Evolutionary conservation across 2,113 vertebrate species (phyloP), one percentile per base, ranked within the genome.

Genomic region (Gopherus evgoodei): DNA sequence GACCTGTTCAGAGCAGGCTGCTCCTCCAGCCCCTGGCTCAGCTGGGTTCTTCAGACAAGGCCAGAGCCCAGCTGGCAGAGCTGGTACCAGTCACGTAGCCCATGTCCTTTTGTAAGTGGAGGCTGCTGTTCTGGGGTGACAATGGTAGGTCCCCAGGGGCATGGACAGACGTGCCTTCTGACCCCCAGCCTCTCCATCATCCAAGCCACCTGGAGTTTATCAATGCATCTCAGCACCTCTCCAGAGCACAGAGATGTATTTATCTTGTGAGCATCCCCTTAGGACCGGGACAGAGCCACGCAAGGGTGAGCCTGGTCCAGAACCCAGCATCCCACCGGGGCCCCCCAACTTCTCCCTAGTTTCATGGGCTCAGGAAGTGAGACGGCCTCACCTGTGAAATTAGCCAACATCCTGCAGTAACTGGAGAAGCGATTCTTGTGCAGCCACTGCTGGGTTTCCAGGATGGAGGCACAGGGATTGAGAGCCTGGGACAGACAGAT

Each of bases 361-460:
- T 16, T 83, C 50, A 25, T 21, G 21, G 49, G 25, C 62, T 6
- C 49, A 12, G 12, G 75, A 31, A 38, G 11, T 5, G 4, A 5
- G 4, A 11, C 56, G 19, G 50, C 25, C 91, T 97, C 93, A 97
- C 97, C 97, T 24, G 59, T 84, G 85, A 98, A 97, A 90, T 44
- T 98, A 88, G 96, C 59, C n/a, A 97, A 95, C 49, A 81, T 35
- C 53, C 89, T 27, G 13, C 94, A 79, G 87, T 91, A 98, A 88
- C 91, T 69, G 44, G 97, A 96, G 83, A 98, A 98, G 72, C 87
- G 31, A 53, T 94, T 93, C 25, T 24, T n/a, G 78, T 94, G 84
- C n/a, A 97, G 79, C 97, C 98, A 98, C 80, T 97, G 97, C 91
- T 97, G 97, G 2, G 94, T 98, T 72, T 98, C 97, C 87, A 88